Base-by-base conservation (phyloP, 2,888 invertebrate genomes). In the Gandaritis pyraliata region DNA sequence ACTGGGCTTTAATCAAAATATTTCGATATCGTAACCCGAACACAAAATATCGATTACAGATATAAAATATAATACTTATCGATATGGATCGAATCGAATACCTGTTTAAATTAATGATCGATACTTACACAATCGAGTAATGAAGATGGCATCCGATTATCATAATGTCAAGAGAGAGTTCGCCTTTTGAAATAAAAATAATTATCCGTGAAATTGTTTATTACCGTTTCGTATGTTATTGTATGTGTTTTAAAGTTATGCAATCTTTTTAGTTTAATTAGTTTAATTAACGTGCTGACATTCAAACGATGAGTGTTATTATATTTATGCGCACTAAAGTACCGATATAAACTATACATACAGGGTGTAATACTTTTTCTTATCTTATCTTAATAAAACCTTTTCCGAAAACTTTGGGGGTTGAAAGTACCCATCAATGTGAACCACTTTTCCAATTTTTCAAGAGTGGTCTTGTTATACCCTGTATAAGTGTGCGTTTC, bases 61-160 rank as follows among this genome's bases (percentile, higher is more conserved):
- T 61, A 65, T 61, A 65, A 58, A 60, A 66, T 62, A 68, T 68
- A 68, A 69, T 63, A 65, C 69, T 56, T 47, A 66, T 61, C 58
- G 72, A 74, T 77, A 72, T 63, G 68, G 56, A 71, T 70, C 67
- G 72, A 71, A 71, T 70, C 74, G 70, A 71, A 73, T 71, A 73
- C 75, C 65, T 65, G 73, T 69, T 72, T 70, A 71, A 73, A 78
- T 79, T 74, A 77, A 79, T 75, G 71, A 74, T 72, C 72, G 72
- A 70, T 72, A 63, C 68, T 77, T 77, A 66, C 74, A 73, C 74
- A 76, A 79, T 72, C 66, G 71, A 73, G 71, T 76, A 75, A 77
- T 79, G 75, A 78, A 80, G 75, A 78, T 74, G 74, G 75, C 72
- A 72, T 72, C 72, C 72, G 71, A 78, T 80, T 78, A 78, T 75